Evolutionary conservation across 2,888 invertebrate genomes (phyloP).

Genomic region (Mesochorus sp.): DNA sequence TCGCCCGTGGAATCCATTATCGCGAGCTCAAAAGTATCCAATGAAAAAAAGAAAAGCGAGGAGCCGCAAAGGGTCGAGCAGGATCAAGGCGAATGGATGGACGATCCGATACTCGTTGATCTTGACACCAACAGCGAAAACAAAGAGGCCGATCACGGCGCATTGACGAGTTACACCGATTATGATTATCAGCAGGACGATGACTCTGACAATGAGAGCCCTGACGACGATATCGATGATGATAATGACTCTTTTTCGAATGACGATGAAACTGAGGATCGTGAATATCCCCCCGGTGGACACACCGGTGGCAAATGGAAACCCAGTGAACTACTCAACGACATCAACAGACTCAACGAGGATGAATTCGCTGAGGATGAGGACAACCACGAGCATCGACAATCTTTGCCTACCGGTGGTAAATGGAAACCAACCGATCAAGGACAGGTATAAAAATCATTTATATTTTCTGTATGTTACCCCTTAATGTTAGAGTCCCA

Average conservation of each 20-base stretch:
- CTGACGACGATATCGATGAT: constrained; percentile 79
- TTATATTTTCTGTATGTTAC: not conserved
- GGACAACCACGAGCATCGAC: constrained; percentile 79
- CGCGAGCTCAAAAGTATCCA: constrained; percentile 34
- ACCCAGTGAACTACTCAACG: constrained; percentile 82
- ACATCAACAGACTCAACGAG: constrained; percentile 79
- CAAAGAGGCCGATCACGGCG: constrained; percentile 64
- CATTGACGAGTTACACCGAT: constrained; percentile 68
- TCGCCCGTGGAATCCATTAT: constrained; percentile 60
- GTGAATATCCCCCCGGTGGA: constrained; percentile 83
- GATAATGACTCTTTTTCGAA: constrained; percentile 86
- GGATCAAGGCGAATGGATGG: constrained; percentile 74
- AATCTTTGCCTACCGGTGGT: constrained; percentile 85
- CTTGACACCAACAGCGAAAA: constrained; percentile 69
- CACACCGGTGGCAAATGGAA: constrained; percentile 90
- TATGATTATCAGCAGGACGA: constrained; percentile 77
- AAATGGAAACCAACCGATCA: constrained; percentile 85
- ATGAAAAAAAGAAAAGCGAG: constrained; percentile 71
- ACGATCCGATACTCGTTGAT: constrained; percentile 76
- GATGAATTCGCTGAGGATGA: constrained; percentile 74
- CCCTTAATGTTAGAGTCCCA: no score
- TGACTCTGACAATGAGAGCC: constrained; percentile 74
- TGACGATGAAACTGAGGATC: constrained; percentile 77
- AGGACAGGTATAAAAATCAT: constrained; percentile 44
- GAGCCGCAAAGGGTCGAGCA: constrained; percentile 70